phyloP scores from a whole-genome alignment of 2,113 vertebrate species.

The Gymnogyps californianus region DNA sequence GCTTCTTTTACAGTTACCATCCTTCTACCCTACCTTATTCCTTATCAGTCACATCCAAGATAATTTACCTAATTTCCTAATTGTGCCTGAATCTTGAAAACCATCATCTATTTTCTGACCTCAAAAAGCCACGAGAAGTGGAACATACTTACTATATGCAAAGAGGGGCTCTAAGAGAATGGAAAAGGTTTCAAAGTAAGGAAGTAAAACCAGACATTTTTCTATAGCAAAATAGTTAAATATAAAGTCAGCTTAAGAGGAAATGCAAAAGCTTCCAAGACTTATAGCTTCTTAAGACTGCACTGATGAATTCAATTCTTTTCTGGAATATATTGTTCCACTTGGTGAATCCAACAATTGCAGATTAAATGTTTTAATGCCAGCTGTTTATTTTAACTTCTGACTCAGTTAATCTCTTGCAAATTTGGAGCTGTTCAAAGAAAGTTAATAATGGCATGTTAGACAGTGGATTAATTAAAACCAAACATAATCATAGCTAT shows the following conservation, averaged over 20 bases:
- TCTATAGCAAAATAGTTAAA: background rate
- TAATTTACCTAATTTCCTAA: background rate
- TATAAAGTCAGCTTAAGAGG: background rate
- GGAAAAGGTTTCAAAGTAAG: background rate
- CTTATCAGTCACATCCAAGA: background rate
- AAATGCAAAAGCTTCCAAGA: background rate
- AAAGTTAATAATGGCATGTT: conserved; percentile 65
- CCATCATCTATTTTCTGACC: background rate
- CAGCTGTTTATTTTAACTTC: conserved; percentile 64
- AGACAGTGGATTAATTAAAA: conserved; percentile 58
- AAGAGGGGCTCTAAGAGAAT: background rate
- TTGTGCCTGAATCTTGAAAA: background rate
- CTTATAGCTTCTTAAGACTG: background rate
- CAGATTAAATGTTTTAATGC: conserved; percentile 59
- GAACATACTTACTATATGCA: background rate
- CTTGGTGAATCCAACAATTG: conserved; percentile 23
- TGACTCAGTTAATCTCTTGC: conserved; percentile 68
- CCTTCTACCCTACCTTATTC: background rate
- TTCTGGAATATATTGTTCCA: conserved; percentile 44
- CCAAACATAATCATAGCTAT: conserved; percentile 47
- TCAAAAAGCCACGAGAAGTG: background rate
- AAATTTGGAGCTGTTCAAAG: conserved; percentile 61
- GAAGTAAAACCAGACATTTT: background rate
- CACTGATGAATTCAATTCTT: conserved; percentile 10
- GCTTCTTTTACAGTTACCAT: background rate